These are phyloP conservation scores for Macrophya alboannulata DNA, from an alignment of 2,888 invertebrate genomes.

Conservation along the genomic window DNA sequence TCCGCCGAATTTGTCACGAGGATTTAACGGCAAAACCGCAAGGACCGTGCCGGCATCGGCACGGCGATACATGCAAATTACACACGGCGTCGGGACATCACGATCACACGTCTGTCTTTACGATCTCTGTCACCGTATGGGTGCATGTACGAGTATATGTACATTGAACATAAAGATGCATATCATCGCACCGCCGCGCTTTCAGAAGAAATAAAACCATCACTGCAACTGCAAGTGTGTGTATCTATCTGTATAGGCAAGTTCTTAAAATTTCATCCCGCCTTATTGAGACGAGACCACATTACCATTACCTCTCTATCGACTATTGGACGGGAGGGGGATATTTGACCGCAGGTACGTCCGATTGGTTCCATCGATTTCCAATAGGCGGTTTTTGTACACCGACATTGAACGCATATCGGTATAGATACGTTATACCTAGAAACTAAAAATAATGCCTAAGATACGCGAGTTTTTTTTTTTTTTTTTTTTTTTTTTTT, in stretches of 20 bases:
- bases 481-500: not conserved
- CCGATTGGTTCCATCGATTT: constrained; percentile 47
- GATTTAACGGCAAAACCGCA: constrained; percentile 42
- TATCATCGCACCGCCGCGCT: constrained; percentile 36
- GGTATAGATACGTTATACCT: not conserved
- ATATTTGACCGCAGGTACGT: constrained; percentile 39
- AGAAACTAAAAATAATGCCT: not conserved
- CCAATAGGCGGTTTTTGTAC: constrained; percentile 36
- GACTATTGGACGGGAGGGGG: constrained; percentile 20
- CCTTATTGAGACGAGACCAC: constrained; percentile 11
- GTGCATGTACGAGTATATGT: not conserved
- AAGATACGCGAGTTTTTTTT: not conserved
- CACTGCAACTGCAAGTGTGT: not conserved
- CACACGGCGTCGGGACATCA: constrained; percentile 13
- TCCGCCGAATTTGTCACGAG: constrained; percentile 46
- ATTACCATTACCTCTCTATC: constrained; percentile 15
- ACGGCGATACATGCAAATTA: constrained; percentile 41
- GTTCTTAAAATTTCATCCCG: not conserved
- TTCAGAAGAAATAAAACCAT: constrained; percentile 30
- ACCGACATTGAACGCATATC: not conserved
- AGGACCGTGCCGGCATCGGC: no score
- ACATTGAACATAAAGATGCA: constrained; percentile 36
- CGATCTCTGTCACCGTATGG: not conserved
- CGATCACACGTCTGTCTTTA: not conserved
- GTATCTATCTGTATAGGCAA: not conserved